Conservation (phyloP, 2,113 vertebrate genomes). For the Patagioenas fasciata region DNA sequence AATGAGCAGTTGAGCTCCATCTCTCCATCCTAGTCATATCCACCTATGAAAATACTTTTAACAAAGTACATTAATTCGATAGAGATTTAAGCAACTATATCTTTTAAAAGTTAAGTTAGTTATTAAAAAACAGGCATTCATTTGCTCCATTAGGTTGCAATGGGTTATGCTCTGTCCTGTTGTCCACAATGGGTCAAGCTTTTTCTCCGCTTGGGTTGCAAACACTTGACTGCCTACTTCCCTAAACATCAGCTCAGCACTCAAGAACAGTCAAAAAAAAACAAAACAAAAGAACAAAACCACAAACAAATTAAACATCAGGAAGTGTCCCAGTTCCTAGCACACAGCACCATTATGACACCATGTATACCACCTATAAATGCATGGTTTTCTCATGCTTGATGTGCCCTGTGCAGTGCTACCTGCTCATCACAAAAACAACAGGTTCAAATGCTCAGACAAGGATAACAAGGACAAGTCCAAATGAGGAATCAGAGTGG, state of each 20-base stretch:
- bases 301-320: background rate
- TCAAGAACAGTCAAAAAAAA: background rate
- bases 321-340: background rate
- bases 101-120: background rate
- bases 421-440: background rate
- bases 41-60: background rate
- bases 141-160: background rate
- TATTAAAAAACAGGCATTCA: background rate
- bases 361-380: background rate
- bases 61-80: background rate
- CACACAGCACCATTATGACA: background rate
- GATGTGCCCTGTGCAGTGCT: too few relatives aligned
- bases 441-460: background rate
- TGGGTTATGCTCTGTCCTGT: background rate
- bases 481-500: background rate
- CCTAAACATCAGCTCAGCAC: background rate
- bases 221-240: background rate
- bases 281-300: background rate
- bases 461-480: background rate
- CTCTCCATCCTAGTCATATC: background rate
- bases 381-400: background rate
- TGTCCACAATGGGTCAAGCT: fast-evolving
- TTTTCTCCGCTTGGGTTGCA: background rate
- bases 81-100: background rate
- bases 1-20: background rate